These are phyloP conservation scores for Notarius quadriscutis DNA, from an alignment of 2,113 vertebrate species.

Conservation along the genomic window DNA sequence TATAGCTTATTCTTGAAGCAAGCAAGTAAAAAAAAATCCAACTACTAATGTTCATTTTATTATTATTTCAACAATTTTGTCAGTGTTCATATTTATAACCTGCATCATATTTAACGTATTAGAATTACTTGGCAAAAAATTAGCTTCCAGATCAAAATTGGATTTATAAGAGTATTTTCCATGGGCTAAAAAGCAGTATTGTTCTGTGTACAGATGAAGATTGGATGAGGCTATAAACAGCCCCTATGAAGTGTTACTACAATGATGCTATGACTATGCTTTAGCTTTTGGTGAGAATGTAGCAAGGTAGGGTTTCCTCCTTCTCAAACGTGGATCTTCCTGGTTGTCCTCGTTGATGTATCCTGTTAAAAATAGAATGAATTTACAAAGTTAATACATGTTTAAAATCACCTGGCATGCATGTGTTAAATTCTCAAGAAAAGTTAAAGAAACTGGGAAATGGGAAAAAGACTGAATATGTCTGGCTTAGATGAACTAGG, in stretches of 20 bases:
- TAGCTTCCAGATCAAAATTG: background rate
- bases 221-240: too few species aligned
- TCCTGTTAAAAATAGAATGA: constrained; percentile 69
- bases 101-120: background rate
- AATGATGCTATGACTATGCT: constrained; percentile 39
- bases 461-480: background rate
- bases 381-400: background rate
- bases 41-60: background rate
- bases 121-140: background rate
- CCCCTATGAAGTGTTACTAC: too few species aligned
- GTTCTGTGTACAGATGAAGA: background rate
- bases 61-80: background rate
- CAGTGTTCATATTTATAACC: background rate
- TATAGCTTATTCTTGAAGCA: background rate
- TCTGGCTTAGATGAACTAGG: too few species aligned
- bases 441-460: background rate
- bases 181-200: background rate
- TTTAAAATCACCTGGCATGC: background rate
- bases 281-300: constrained; percentile 87
- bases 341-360: constrained; percentile 89
- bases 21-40: background rate
- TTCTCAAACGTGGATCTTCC: constrained; percentile 79
- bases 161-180: background rate
- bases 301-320: constrained; percentile 83
- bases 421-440: background rate